Evolutionary conservation across 2,113 vertebrate genomes (phyloP), one percentile per base, ranked within the genome.

Genomic region (Dolichallabes microphthalmus): DNA sequence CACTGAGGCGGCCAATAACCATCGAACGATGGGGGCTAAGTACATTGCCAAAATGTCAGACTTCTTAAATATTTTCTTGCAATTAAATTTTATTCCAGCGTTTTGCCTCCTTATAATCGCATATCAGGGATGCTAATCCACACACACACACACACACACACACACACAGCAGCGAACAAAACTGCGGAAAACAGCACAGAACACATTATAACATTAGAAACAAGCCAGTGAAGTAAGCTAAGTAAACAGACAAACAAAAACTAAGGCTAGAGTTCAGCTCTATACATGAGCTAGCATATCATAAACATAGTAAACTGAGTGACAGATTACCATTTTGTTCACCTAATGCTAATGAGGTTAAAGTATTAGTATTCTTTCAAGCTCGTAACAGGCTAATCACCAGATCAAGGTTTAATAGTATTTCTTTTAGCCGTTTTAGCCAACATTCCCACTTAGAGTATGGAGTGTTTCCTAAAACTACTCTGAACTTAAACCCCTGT

Each of bases 401-500:
- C 6, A 6, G 5, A 45, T 6, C 45, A 45, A 45, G 45, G 45
- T 45, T 45, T 45, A 45, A 8, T 45, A 45, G 0, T 2, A 35
- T 35, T 35, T 8, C 45, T 7, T 45, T 45, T 3, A 73, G 68
- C 17, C 22, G 19, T 71, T 71, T 45, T 39, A 20, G 69, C 35
- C 0, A 13, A 45, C 12, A 11, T 73, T 50, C 52, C 39, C 32
- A 39, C 11, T 3, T 35, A 22, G 17, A 35, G 17, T 35, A 71
- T 25, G 6, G 15, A 14, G n/a, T 17, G 4, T 1, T 32, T 11
- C 10, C 76, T 77, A 77, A 45, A 77, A 53, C 50, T 90, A 93
- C 89, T 22, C 91, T 90, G 86, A 88, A 91, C 88, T 45, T 45
- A 45, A 45, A 45, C 45, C 45, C 89, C 85, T 75, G 90, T 87